Conservation (phyloP, 2,797 vertebrate species). For the Pyrocephalus nanus region DNA sequence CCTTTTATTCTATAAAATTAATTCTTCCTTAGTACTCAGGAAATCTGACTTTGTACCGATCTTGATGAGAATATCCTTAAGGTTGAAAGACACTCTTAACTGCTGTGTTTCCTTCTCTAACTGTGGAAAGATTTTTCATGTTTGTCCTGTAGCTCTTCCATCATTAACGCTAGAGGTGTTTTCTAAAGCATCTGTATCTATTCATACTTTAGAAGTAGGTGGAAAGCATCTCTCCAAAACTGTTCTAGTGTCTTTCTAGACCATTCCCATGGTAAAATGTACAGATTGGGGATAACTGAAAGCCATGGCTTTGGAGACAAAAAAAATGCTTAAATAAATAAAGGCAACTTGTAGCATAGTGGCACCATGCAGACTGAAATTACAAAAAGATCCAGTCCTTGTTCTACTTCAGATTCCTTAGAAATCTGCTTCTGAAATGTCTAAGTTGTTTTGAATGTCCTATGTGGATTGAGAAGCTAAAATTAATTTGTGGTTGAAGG, state of each 20-base stretch:
- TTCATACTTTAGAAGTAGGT: not conserved
- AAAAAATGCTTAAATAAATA: not conserved
- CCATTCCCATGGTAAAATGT: not conserved
- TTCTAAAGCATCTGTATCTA: not conserved
- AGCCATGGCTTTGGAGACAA: not conserved
- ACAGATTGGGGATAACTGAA: not conserved
- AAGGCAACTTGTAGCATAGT: not conserved
- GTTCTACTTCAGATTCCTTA: not conserved
- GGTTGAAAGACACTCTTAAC: constrained; percentile 9
- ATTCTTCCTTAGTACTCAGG: not conserved
- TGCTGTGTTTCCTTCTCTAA: not conserved
- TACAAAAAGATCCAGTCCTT: not conserved
- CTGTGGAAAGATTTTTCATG: not conserved
- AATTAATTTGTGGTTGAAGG: not conserved
- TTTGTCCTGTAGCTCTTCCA: not conserved
- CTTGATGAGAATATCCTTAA: not conserved
- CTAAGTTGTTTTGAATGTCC: not conserved
- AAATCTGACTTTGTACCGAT: not conserved
- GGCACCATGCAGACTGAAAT: not conserved
- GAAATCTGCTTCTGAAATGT: not conserved
- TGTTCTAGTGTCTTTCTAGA: not conserved
- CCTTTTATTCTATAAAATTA: not conserved
- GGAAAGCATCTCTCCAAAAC: not conserved
- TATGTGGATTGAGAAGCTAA: not conserved
- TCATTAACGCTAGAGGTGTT: not conserved